Conservation (phyloP, 2,797 vertebrate genomes). For the Propithecus perrieri region DNA sequence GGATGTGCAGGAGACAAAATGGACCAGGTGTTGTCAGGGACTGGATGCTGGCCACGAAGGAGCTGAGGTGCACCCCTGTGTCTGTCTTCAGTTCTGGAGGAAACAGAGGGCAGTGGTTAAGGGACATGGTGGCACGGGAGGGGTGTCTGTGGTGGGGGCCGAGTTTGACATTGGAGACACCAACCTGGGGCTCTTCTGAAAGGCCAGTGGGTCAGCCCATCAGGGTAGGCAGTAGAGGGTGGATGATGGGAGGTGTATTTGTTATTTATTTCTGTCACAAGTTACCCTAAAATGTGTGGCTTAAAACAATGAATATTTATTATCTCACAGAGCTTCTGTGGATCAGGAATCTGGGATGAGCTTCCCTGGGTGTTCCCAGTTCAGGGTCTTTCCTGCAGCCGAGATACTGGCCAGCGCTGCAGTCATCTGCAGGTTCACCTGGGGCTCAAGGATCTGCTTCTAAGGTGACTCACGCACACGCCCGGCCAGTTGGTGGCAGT, state of each 20-base stretch:
- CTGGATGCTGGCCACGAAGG: not conserved
- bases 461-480: not conserved
- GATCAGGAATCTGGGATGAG: not conserved
- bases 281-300: not conserved
- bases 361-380: not conserved
- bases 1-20: rapidly evolving
- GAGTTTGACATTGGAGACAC: not conserved
- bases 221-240: not conserved
- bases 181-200: not conserved
- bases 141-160: too few relatives aligned
- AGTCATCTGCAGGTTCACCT: rapidly evolving
- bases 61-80: rapidly evolving
- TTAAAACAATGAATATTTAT: not conserved
- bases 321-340: not conserved
- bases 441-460: not conserved
- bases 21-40: not conserved
- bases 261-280: not conserved
- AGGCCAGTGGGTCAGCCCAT: not conserved
- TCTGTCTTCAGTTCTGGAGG: not conserved
- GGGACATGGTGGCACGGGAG: not conserved
- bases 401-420: not conserved
- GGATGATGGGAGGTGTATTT: not conserved
- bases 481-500: too few relatives aligned
- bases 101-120: not conserved
- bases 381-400: not conserved